phyloP scores from a whole-genome alignment of 2,888 invertebrate genomes.

The Latrodectus hesperus region DNA sequence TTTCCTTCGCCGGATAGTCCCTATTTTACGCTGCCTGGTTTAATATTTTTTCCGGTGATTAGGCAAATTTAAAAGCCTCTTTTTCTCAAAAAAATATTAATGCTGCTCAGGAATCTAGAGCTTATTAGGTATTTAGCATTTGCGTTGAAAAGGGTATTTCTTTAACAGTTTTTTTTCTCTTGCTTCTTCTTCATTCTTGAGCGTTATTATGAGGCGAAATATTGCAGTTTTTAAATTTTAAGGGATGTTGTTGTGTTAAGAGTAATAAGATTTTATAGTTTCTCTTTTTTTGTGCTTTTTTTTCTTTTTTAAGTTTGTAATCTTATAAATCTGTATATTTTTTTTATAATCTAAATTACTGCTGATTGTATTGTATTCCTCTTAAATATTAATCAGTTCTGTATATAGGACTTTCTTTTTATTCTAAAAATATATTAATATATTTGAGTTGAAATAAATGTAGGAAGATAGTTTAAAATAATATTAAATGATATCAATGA shows the following conservation, averaged over 20 bases:
- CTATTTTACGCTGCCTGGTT: conserved; percentile 38
- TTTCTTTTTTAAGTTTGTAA: background rate
- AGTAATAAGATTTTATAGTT: background rate
- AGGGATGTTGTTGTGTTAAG: background rate
- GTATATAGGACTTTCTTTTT: too few species aligned
- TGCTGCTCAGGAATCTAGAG: conserved; percentile 47
- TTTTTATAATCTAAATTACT: background rate
- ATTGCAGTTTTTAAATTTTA: conserved; percentile 17
- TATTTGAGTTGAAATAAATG: too few species aligned
- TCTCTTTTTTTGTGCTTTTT: background rate
- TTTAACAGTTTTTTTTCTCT: conserved; percentile 1
- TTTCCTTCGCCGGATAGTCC: background rate
- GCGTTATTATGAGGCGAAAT: conserved; percentile 5
- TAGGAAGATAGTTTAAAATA: too few species aligned
- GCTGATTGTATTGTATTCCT: background rate
- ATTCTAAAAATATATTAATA: too few species aligned
- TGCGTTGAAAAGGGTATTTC: conserved; percentile 14
- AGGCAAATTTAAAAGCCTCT: conserved; percentile 60
- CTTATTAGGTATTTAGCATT: conserved; percentile 62
- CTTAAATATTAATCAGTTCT: background rate
- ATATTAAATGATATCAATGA: too few species aligned
- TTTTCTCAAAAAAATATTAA: conserved; percentile 34
- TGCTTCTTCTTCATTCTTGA: background rate
- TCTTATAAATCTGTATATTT: background rate
- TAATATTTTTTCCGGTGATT: conserved; percentile 69